Evolutionary conservation across 2,113 vertebrate species (phyloP).

Genomic region (Spea multiplicata): DNA sequence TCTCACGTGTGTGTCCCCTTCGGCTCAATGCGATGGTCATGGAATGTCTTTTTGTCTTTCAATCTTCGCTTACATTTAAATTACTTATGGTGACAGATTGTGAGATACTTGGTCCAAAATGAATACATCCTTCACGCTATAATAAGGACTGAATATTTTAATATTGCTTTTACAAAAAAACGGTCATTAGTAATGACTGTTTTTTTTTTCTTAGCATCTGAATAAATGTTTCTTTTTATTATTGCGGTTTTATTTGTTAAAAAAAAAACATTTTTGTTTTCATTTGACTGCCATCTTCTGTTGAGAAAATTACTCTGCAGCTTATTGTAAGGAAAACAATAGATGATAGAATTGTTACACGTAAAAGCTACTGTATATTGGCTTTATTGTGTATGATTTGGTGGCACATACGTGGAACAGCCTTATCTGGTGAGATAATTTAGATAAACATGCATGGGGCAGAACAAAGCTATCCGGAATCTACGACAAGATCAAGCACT

Average conservation of each 20-base stretch:
- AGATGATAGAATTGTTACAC: no score
- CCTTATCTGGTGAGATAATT: no score
- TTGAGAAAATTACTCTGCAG: neutral
- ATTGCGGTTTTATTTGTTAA: neutral
- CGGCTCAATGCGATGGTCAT: constrained; percentile 10
- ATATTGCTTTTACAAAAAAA: neutral
- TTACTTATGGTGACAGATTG: neutral
- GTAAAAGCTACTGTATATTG: no score
- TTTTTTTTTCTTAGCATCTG: neutral
- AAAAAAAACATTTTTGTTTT: no score
- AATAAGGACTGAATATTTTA: neutral
- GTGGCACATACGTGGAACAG: no score
- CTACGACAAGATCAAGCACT: no score
- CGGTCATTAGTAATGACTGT: neutral
- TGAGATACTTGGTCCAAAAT: neutral
- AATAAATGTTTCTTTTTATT: neutral
- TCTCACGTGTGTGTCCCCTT: constrained; percentile 15
- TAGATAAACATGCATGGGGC: no score
- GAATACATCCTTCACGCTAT: constrained; percentile 10
- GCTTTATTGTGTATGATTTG: no score
- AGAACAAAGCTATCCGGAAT: no score
- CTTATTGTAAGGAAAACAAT: no score
- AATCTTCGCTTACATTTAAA: constrained; percentile 10
- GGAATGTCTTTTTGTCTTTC: neutral
- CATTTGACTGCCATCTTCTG: constrained; percentile 9